A percentile compares a stretch with the other conserved stretches of the same genome.
These are phyloP conservation scores for Harpalus rubripes DNA, from an alignment of 2,888 invertebrate genomes.

Conservation along the genomic window DNA sequence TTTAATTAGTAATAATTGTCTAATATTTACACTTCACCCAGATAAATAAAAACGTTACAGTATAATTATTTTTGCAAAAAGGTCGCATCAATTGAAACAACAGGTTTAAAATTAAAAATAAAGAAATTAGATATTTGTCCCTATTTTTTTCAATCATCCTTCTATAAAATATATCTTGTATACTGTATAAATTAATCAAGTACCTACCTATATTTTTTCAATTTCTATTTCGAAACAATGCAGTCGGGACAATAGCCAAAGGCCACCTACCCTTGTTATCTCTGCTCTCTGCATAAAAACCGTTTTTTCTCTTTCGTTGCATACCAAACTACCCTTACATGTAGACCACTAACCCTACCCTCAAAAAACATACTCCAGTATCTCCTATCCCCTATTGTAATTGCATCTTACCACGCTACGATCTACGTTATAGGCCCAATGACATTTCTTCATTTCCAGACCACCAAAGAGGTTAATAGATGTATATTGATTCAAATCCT, in stretches of 20 bases:
- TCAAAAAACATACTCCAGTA: constrained; percentile 1
- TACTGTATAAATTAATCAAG: no score
- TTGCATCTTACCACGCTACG: constrained; percentile 25
- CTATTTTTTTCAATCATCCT: no score
- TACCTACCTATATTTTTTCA: neutral
- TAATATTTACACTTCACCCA: no score
- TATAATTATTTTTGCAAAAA: no score
- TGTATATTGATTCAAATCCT: constrained; percentile 53
- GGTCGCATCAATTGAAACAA: no score
- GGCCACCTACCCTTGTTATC: constrained; percentile 46
- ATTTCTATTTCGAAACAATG: constrained; percentile 13
- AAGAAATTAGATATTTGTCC: no score
- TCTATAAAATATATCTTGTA: no score
- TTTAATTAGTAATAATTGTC: no score
- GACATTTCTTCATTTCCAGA: constrained; percentile 19
- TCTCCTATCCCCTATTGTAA: neutral
- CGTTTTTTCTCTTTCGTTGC: neutral
- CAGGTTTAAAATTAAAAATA: no score
- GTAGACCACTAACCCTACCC: constrained; percentile 12
- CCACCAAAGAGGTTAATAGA: constrained; percentile 36
- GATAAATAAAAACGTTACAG: no score
- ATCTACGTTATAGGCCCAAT: neutral
- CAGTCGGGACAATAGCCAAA: constrained; percentile 27
- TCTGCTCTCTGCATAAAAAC: constrained; percentile 41
- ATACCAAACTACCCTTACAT: constrained; percentile 42